These are phyloP conservation scores for Hypotaenidia okinawae DNA, from an alignment of 2,797 vertebrate genomes.

Conservation along the genomic window DNA sequence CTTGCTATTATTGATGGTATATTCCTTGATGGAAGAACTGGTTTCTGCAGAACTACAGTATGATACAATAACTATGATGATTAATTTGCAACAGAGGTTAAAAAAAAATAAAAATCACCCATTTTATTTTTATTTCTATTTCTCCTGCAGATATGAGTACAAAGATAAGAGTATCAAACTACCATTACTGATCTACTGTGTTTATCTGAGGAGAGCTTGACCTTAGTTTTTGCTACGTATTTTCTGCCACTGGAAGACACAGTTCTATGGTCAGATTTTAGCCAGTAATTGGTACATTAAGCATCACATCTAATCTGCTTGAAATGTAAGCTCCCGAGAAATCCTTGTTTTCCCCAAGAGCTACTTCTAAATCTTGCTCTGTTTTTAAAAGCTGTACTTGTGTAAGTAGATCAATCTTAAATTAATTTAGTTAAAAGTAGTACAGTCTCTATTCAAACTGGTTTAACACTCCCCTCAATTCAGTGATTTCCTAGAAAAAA, in stretches of 20 bases:
- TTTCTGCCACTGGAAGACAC: neutral
- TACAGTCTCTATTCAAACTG: constrained; percentile 20
- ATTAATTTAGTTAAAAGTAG: constrained; percentile 45
- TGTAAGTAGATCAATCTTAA: constrained; percentile 55
- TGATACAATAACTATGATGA: neutral
- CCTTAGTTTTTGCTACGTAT: neutral
- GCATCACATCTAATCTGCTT: neutral
- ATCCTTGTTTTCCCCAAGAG: neutral
- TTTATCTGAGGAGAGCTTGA: neutral
- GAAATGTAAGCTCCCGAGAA: constrained; percentile 22
- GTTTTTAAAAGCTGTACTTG: constrained; percentile 29
- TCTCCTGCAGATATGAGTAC: neutral
- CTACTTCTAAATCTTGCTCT: neutral
- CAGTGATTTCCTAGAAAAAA: constrained; percentile 8
- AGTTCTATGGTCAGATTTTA: neutral
- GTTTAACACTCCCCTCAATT: constrained; percentile 59
- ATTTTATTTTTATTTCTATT: neutral
- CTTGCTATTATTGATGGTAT: neutral
- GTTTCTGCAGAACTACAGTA: neutral
- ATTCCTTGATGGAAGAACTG: neutral
- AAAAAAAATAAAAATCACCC: neutral
- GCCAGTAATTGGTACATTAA: neutral
- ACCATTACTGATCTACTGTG: neutral
- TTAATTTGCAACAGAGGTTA: neutral
- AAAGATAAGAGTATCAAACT: neutral